phyloP scores from a whole-genome alignment of 2,888 invertebrate genomes.

The Rutpela maculata region DNA sequence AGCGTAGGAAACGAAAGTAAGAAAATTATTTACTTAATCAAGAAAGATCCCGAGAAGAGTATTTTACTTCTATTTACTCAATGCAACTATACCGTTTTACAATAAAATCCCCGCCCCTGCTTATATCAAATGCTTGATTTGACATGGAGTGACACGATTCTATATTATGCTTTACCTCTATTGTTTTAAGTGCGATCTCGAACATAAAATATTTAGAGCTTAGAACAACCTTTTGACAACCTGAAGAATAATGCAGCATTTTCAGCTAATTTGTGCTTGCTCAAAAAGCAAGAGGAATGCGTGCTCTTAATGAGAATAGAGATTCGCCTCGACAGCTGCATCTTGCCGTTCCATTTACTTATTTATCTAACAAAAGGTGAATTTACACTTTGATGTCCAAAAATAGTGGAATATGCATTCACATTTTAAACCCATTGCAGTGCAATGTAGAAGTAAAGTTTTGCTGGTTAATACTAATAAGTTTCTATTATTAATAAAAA shows the following conservation, averaged over 20 bases:
- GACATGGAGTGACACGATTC: not conserved
- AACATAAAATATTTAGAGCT: not conserved
- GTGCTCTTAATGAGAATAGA: not conserved
- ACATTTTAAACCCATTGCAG: not conserved
- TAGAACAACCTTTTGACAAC: not conserved
- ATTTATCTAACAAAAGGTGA: not conserved
- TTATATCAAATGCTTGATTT: not conserved
- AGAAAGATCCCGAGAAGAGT: no score
- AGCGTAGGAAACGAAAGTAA: no score
- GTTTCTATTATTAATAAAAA: no score
- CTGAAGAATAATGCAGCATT: not conserved
- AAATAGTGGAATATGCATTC: not conserved
- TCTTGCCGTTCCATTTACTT: not conserved
- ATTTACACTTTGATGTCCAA: constrained; percentile 1
- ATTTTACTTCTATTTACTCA: not conserved
- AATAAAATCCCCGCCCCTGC: not conserved
- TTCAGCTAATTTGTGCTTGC: constrained; percentile 2
- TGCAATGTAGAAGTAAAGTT: not conserved
- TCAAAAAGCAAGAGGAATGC: not conserved
- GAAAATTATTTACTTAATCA: no score
- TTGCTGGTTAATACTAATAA: no score
- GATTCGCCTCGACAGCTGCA: not conserved
- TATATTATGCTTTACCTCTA: not conserved
- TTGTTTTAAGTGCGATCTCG: not conserved
- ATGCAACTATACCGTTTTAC: not conserved